phyloP scores from a whole-genome alignment of 2,888 invertebrate species.

The Rotaria sp. region DNA sequence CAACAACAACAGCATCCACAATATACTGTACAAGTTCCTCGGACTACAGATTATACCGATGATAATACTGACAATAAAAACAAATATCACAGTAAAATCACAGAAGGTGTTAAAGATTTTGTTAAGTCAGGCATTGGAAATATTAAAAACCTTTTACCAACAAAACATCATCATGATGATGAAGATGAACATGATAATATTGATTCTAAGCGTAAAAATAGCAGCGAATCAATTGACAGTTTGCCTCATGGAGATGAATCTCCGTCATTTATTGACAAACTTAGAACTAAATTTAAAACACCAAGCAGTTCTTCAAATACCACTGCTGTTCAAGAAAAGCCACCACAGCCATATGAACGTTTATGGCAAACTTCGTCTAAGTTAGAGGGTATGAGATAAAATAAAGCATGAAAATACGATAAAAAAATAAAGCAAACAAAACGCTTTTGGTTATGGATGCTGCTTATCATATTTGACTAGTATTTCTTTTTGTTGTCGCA shows the following conservation, averaged over 20 bases:
- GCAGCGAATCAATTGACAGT: too few relatives aligned
- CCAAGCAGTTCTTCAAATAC: not conserved
- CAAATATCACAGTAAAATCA: not conserved
- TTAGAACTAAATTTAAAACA: not conserved
- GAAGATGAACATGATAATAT: not conserved
- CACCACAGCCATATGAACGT: not conserved
- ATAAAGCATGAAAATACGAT: not conserved
- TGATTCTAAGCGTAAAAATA: not conserved
- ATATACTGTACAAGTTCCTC: not conserved
- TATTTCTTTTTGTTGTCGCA: not conserved
- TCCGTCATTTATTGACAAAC: not conserved
- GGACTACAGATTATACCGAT: not conserved
- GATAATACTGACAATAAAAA: not conserved
- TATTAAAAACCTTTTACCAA: not conserved
- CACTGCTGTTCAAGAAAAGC: not conserved
- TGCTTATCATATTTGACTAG: conserved; percentile 3
- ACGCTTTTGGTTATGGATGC: not conserved
- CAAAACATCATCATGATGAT: not conserved
- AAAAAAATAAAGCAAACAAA: not conserved
- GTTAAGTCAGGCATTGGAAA: not conserved
- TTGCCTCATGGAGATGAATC: not conserved
- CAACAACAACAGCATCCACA: not conserved
- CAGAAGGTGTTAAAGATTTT: not conserved
- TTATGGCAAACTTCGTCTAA: not conserved
- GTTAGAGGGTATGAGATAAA: not conserved